A percentile compares a stretch with the other conserved stretches of the same genome.
phyloP scores from a whole-genome alignment of 2,113 vertebrate species.

The Chionodraco myersi region DNA sequence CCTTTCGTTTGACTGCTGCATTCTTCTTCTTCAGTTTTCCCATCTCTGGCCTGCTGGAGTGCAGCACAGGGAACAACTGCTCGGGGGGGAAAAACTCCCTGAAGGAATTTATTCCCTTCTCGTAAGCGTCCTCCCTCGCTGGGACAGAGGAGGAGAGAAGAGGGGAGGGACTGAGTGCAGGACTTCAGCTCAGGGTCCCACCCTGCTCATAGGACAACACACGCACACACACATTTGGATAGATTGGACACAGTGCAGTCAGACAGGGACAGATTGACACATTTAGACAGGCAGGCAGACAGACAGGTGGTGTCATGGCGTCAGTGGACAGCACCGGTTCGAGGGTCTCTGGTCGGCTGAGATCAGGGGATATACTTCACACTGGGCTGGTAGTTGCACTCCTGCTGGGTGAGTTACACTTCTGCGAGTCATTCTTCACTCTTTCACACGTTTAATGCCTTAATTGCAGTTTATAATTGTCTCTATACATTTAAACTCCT shows the following conservation, averaged over 20 bases:
- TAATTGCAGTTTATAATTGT: neutral
- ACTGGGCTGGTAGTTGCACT: constrained; percentile 66
- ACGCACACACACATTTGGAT: constrained; percentile 23
- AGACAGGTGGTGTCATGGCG: constrained; percentile 74
- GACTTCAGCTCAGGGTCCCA: constrained; percentile 70
- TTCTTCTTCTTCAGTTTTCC: constrained; percentile 52
- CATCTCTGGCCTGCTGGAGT: constrained; percentile 24
- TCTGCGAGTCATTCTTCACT: constrained; percentile 34
- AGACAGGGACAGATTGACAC: constrained; percentile 38
- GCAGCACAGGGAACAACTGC: constrained; percentile 36
- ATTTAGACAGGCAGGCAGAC: constrained; percentile 17
- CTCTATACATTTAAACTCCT: constrained; percentile 18
- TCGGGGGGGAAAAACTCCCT: constrained; percentile 35
- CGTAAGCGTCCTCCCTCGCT: constrained; percentile 43
- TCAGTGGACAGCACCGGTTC: constrained; percentile 67
- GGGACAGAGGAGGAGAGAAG: constrained; percentile 73
- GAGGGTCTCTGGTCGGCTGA: constrained; percentile 62
- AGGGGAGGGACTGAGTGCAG: constrained; percentile 66
- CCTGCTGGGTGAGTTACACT: constrained; percentile 77
- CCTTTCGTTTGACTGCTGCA: constrained; percentile 52
- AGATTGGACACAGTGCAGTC: constrained; percentile 29
- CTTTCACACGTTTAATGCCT: neutral
- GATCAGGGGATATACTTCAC: constrained; percentile 74
- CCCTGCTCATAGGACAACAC: constrained; percentile 56
- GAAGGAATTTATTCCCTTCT: constrained; percentile 58